Evolutionary conservation across 2,888 invertebrate genomes (phyloP).

Genomic region (Rhingia campestris): DNA sequence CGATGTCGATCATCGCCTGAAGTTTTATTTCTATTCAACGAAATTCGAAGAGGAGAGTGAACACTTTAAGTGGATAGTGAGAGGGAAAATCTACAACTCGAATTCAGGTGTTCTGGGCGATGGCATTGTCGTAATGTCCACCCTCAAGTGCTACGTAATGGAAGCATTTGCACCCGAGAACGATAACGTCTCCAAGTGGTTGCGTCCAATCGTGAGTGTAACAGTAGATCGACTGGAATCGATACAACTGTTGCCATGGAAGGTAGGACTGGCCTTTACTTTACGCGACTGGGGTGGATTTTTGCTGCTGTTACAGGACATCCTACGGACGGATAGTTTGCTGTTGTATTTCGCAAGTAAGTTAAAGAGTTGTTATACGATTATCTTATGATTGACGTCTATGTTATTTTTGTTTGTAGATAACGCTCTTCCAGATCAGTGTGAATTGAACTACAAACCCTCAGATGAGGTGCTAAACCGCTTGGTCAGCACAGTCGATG

Average conservation of each 20-base stretch:
- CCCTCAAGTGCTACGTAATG: slow-evolving; percentile 84
- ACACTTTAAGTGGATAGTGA: slow-evolving; percentile 84
- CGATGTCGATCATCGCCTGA: slow-evolving; percentile 85
- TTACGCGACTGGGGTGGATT: slow-evolving; percentile 82
- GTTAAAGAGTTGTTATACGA: slow-evolving; percentile 36
- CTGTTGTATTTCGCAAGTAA: slow-evolving; percentile 83
- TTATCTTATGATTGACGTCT: not conserved
- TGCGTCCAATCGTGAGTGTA: slow-evolving; percentile 83
- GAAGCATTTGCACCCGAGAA: slow-evolving; percentile 83
- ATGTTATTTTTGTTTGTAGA: slow-evolving; percentile 77
- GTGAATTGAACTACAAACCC: slow-evolving; percentile 80
- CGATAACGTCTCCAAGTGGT: slow-evolving; percentile 84
- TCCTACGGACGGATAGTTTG: slow-evolving; percentile 84
- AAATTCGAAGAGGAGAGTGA: slow-evolving; percentile 85
- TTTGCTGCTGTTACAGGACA: slow-evolving; percentile 83
- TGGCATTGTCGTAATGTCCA: slow-evolving; percentile 84
- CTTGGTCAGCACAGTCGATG: slow-evolving; percentile 76
- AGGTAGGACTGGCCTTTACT: slow-evolving; percentile 84
- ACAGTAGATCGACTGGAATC: slow-evolving; percentile 83
- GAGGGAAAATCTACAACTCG: slow-evolving; percentile 83
- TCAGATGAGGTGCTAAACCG: slow-evolving; percentile 80
- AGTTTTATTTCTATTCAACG: slow-evolving; percentile 84
- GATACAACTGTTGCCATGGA: slow-evolving; percentile 84
- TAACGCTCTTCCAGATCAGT: slow-evolving; percentile 82
- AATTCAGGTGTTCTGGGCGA: slow-evolving; percentile 80